Base-by-base conservation (phyloP, 2,888 invertebrate genomes). In the Eupsilia transversa region DNA sequence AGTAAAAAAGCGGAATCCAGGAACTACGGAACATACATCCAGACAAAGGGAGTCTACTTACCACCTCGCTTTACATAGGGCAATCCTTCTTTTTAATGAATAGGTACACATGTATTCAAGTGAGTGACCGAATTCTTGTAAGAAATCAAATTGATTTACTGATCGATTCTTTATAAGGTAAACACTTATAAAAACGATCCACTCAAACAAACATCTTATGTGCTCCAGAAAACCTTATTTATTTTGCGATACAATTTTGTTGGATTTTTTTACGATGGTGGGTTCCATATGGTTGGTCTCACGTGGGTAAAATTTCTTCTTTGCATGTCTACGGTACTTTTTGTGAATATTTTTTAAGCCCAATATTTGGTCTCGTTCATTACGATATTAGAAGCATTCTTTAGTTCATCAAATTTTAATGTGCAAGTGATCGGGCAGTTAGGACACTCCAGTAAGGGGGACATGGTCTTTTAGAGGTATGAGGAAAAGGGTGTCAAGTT, bases 201-300 rank as follows among this genome's bases (percentile, higher is more conserved):
- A 20, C n/a, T 38, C 5, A n/a, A 0, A 46, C 38, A 74, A 76
- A 76, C 76, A 74, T 76, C 76, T 73, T n/a, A 23, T 30, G 30
- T 10, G 10, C 30, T 30, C 5, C 30, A 76, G 30, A 38, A 35
- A 76, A 38, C 30, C 14, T 30, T 75, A 43, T 74, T 75, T 74
- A 75, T 46, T 46, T 43, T 4, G 43, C 23, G 30, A 72, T 14
- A 30, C 23, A 56, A 30, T 72, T 43, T 43, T 35, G 12, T 71
- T 10, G 20, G 2, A n/a, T 1, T 20, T 23, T 57, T 41, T 41
- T 59, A 23, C 17, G 52, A 12, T n/a, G 20, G 5, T 35, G 5
- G 12, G 9, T 20, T 38, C 7, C 35, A 38, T 35, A 20, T 17
- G 17, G 3, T 4, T 17, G 9, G n/a, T 9, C n/a, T 3, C 4